Base-by-base conservation (phyloP, 53 echinoderm and acorn worm genomes). In the Stichopus horrens region DNA sequence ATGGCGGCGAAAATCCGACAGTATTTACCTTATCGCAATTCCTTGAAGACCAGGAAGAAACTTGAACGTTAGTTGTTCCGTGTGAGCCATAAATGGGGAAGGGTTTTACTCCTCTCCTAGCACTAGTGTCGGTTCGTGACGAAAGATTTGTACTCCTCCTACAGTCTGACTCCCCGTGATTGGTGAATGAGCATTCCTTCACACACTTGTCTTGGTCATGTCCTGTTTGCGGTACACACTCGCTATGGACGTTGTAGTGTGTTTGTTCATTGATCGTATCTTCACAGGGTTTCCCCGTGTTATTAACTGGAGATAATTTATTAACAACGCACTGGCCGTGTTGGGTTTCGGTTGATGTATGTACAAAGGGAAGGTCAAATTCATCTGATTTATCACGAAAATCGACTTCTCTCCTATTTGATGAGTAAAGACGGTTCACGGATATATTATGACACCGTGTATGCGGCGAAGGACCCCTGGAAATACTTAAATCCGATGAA, bases 1-100 rank as follows among this genome's bases (percentile, higher is more conserved):
- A 75, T 87, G 87, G 87, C 87, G 87, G 74, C 74, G 87, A 74
- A 87, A 87, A 87, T 87, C 87, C 87, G 87, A 74, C 87, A 74
- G 52, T 73, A 75, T 87, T 87, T 75, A 75, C 75, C 55, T 87
- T 87, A 87, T 87, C 87, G 19, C 21, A 75, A 75, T 85, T 63
- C 58, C 57, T 58, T 37, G 85, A 65, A 52, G 85, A 23, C 23
- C 37, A 65, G 21, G 63, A 68, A 67, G 67, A 52, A 85, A 37
- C 22, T 37, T 65, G 22, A 65, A 20, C 37, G 7, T 20, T 56
- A 57, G 52, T 59, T 65, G 83, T 83, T 83, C 65, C 60, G 4
- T 63, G 21, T 23, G 23, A 66, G 22, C 85, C 85, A 85, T 85
- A 85, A 65, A 85, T 9, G 23, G 85, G 85, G 13, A 67, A 85